These are phyloP conservation scores for Coendou prehensilis DNA, from an alignment of 2,797 vertebrate genomes.

Conservation along the genomic window DNA sequence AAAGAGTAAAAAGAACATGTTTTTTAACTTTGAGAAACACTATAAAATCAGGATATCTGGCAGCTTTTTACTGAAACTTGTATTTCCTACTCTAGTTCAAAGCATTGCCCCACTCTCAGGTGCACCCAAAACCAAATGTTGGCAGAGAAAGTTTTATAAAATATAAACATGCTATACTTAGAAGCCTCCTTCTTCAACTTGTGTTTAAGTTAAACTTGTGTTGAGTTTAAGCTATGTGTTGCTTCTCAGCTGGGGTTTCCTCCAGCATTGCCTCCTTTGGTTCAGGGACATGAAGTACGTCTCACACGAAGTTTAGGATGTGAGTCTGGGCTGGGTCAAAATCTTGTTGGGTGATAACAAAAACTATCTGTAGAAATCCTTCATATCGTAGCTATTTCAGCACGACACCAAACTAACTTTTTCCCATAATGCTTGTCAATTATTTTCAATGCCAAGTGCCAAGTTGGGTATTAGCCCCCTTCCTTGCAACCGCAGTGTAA, in stretches of 20 bases:
- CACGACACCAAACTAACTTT: not conserved
- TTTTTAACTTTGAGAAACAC: conserved; percentile 50
- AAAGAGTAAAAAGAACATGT: conserved; percentile 4
- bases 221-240: conserved; percentile 69
- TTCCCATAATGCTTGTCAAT: not conserved
- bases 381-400: not conserved
- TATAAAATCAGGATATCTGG: conserved; percentile 4
- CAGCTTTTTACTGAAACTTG: not conserved
- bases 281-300: not conserved
- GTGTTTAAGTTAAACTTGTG: not conserved
- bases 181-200: conserved; percentile 78
- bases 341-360: not conserved
- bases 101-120: not conserved
- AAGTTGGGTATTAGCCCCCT: not conserved
- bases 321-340: conserved; percentile 37
- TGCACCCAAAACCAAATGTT: conserved; percentile 80
- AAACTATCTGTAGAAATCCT: conserved; percentile 23
- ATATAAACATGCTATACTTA: conserved; percentile 76
- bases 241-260: conserved; percentile 67
- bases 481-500: not conserved
- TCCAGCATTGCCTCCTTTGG: conserved; percentile 64
- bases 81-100: conserved; percentile 22
- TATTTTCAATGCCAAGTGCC: not conserved
- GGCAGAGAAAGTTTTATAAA: conserved; percentile 77
- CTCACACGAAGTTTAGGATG: conserved; percentile 20